These are phyloP conservation scores for Echinops telfairi DNA, from an alignment of 2,113 vertebrate species.

Conservation along the genomic window DNA sequence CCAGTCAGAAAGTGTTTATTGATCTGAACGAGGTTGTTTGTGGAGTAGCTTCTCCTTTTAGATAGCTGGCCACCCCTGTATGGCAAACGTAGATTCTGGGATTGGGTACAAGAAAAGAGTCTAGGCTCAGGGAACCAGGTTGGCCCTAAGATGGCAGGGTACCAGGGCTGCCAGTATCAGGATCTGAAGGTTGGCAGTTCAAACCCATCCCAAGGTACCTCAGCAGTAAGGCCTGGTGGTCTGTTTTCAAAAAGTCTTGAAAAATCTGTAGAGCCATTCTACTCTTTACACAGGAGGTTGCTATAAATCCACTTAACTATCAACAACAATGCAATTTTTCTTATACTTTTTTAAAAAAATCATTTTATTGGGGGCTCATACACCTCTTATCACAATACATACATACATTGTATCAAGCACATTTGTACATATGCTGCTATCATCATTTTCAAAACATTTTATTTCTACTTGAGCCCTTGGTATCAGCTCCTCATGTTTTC, in stretches of 20 bases:
- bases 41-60: constrained; percentile 38
- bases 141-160: not conserved
- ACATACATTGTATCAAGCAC: too few relatives aligned
- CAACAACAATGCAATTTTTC: not conserved
- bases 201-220: not conserved
- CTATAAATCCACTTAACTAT: not conserved
- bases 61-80: constrained; percentile 30
- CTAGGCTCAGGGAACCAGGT: not conserved
- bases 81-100: constrained; percentile 13
- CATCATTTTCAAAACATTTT: too few relatives aligned
- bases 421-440: too few relatives aligned
- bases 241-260: not conserved
- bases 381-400: too few relatives aligned
- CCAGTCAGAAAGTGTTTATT: constrained; percentile 69
- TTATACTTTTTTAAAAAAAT: too few relatives aligned
- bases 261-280: not conserved
- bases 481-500: too few relatives aligned
- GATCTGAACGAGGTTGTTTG: constrained; percentile 62
- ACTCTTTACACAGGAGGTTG: not conserved
- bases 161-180: not conserved
- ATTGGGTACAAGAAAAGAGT: constrained; percentile 44
- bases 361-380: too few relatives aligned
- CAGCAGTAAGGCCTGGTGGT: not conserved
- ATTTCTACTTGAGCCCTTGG: too few relatives aligned
- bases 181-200: not conserved